These are phyloP conservation scores for Acronicta leporina DNA, from an alignment of 2,888 invertebrate species.

Conservation along the genomic window DNA sequence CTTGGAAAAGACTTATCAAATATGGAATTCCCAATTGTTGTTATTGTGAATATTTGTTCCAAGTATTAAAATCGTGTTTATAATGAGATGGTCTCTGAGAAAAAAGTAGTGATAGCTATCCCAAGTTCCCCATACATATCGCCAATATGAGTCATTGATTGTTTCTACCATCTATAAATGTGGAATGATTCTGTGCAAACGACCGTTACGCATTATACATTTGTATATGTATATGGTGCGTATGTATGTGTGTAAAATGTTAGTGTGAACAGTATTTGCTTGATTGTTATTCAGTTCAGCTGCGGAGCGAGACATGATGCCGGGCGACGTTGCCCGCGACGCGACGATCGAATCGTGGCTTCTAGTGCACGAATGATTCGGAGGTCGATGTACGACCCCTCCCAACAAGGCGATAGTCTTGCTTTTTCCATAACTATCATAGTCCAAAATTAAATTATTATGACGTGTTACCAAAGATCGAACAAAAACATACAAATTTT, in stretches of 20 bases:
- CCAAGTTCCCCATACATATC: slow-evolving; percentile 2
- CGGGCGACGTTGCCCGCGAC: slow-evolving; percentile 53
- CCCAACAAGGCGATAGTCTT: slow-evolving; percentile 54
- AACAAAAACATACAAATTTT: slow-evolving; percentile 17
- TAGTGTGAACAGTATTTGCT: slow-evolving; percentile 62
- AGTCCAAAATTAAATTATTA: slow-evolving; percentile 48
- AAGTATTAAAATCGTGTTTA: slow-evolving; percentile 19
- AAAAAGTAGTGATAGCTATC: slow-evolving; percentile 30
- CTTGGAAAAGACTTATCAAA: slow-evolving; percentile 11
- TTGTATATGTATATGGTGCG: slow-evolving; percentile 26
- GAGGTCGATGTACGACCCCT: slow-evolving; percentile 72
- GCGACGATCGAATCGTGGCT: slow-evolving; percentile 61
- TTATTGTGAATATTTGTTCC: slow-evolving; percentile 1
- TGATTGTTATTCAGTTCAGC: slow-evolving; percentile 76
- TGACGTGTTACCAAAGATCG: slow-evolving; percentile 22
- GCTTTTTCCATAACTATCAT: slow-evolving; percentile 52
- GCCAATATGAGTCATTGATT: slow-evolving; percentile 49
- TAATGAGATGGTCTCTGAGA: slow-evolving; percentile 7
- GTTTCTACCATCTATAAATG: slow-evolving; percentile 47
- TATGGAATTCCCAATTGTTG: slow-evolving; percentile 20
- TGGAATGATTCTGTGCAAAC: slow-evolving; percentile 61
- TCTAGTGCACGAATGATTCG: slow-evolving; percentile 67
- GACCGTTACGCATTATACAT: slow-evolving; percentile 58
- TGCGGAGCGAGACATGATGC: slow-evolving; percentile 65
- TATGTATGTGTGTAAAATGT: slow-evolving; percentile 51